A percentile compares a stretch with the other conserved stretches of the same genome.
Evolutionary conservation across 2,113 vertebrate genomes (phyloP).

Genomic region (Madoqua kirkii): DNA sequence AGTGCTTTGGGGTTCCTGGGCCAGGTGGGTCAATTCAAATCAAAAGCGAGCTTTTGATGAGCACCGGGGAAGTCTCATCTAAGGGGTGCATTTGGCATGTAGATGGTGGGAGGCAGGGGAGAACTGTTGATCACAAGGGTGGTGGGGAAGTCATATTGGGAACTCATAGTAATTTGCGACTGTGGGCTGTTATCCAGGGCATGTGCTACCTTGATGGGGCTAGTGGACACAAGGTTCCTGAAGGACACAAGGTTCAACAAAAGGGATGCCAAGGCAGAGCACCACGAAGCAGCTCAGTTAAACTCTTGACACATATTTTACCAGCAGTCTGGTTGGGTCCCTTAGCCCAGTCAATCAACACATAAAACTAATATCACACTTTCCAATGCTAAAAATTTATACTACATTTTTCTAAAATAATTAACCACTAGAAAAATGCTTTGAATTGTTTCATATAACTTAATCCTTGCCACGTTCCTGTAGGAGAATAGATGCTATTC

Average conservation of each 20-base stretch:
- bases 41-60: not conserved
- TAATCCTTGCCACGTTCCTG: not conserved
- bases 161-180: not conserved
- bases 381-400: not conserved
- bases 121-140: not conserved
- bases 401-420: not conserved
- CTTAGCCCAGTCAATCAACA: not conserved
- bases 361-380: not conserved
- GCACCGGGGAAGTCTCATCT: not conserved
- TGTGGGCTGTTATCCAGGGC: not conserved
- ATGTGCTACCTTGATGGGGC: not conserved
- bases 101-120: not conserved
- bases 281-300: too few relatives aligned
- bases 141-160: not conserved
- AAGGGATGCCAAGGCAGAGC: not conserved
- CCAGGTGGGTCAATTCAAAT: not conserved
- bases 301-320: not conserved
- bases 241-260: not conserved
- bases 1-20: not conserved
- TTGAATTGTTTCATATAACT: not conserved
- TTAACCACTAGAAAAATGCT: not conserved
- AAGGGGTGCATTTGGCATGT: not conserved
- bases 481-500: not conserved
- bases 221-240: not conserved
- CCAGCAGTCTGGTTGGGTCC: not conserved